Evolutionary conservation across 2,888 invertebrate genomes (phyloP).

Genomic region (Harmothoe impar): DNA sequence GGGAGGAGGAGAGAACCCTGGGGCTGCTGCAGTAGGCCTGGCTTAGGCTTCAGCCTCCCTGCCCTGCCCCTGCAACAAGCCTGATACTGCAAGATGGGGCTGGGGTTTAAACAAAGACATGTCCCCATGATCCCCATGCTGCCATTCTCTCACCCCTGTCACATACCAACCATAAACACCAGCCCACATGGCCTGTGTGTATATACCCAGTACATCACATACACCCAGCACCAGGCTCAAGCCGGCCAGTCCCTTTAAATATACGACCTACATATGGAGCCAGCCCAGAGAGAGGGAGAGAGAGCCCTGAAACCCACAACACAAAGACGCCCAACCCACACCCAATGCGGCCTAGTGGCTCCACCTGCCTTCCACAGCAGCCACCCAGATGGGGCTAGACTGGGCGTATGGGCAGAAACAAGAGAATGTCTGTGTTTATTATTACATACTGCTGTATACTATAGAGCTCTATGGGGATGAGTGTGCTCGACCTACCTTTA

Average conservation of each 20-base stretch:
- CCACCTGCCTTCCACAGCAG: background rate
- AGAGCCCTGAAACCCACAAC: slow-evolving; percentile 24
- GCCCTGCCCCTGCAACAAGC: background rate
- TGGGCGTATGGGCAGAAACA: background rate
- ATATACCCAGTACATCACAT: background rate
- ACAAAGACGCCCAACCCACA: background rate
- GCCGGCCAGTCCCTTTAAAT: slow-evolving; percentile 14
- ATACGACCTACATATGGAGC: background rate
- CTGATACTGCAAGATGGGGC: background rate
- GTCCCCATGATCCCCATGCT: no score
- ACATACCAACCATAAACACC: background rate
- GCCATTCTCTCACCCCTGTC: background rate
- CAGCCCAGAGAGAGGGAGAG: background rate
- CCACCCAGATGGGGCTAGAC: background rate
- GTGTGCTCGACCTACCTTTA: background rate
- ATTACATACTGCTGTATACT: background rate
- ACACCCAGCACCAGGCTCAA: background rate
- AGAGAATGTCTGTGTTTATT: background rate
- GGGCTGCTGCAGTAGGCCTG: background rate
- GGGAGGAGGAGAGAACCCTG: background rate
- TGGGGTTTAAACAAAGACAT: slow-evolving; percentile 27
- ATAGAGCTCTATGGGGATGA: background rate
- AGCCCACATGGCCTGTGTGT: background rate
- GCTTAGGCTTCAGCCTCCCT: background rate
- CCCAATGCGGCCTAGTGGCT: background rate